Evolutionary conservation across 2,888 invertebrate genomes (phyloP), one percentile per base, ranked within the genome.

Genomic region (Eristalis intricaria): DNA sequence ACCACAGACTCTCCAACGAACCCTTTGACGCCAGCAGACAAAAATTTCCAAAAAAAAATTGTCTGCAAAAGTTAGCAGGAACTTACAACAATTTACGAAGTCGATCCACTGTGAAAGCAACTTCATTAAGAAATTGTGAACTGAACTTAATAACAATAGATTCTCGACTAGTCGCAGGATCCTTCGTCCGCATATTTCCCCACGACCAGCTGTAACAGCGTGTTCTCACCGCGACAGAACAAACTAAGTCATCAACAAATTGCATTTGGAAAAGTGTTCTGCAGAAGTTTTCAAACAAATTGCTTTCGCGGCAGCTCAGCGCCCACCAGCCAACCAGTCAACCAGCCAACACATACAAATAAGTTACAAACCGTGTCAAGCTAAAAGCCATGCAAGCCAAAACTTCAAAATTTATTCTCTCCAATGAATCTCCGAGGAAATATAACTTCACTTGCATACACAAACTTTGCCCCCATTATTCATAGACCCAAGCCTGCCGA

Each of bases 391-490:
- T 23, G 23, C 60, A 60, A 11, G 26, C 23, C 26, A 61, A 63
- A 40, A n/a, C 32, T 35, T 50, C 50, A 50, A 35, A 77, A 50
- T 69, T 23, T 63, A 77, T 77, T 50, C 69, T 5, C 69, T 8
- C 0, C 5, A 23, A 61, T 68, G 29, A 43, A 69, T 69, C 69
- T 35, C 76, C n/a, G 19, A 63, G 77, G 77, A 63, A 38, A 50
- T 50, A 68, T 38, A 64, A 19, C 64, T 29, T 19, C n/a, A 38
- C 19, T 38, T 78, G 70, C 58, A 69, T 50, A 26, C 23, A 35
- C 22, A 63, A 70, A 78, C 78, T 64, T 78, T 40, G 38, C 19
- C 78, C 56, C 70, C 70, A 58, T 78, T 78, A 78, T 78, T 64
- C 61, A 78, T 70, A 64, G 70, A 69, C 23, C 61, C 10, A 23